A percentile compares a stretch with the other conserved stretches of the same genome.
phyloP scores from a whole-genome alignment of 2,888 invertebrate genomes.

The Acanthopleura granulata region DNA sequence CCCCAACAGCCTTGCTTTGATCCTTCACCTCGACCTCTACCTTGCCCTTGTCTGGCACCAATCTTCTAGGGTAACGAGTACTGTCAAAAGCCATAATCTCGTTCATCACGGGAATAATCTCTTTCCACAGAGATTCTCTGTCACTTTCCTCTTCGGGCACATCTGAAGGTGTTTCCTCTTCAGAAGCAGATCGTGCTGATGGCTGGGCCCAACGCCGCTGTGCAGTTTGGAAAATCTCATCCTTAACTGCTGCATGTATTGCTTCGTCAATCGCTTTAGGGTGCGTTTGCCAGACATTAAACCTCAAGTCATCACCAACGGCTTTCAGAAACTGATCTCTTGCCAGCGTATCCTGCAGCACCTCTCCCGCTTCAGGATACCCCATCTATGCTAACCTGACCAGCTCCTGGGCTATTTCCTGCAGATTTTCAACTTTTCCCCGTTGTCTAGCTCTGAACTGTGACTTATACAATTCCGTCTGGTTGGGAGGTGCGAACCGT shows the following conservation, averaged over 20 bases:
- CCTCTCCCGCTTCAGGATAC: not conserved
- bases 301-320: not conserved
- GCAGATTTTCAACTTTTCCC: conserved; percentile 17
- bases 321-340: conserved; percentile 28
- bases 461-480: conserved; percentile 24
- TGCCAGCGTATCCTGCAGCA: not conserved
- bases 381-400: not conserved
- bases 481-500: conserved; percentile 22
- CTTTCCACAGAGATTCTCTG: too few relatives aligned
- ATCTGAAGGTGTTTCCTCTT: too few relatives aligned
- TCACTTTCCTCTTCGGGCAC: too few relatives aligned
- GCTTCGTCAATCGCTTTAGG: conserved; percentile 24
- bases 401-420: not conserved
- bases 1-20: not conserved
- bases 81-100: too few relatives aligned
- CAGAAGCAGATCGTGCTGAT: too few relatives aligned
- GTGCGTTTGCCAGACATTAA: conserved; percentile 15
- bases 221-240: conserved; percentile 25
- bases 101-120: too few relatives aligned
- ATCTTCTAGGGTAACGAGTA: too few relatives aligned
- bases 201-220: not conserved
- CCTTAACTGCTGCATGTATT: conserved; percentile 22
- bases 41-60: too few relatives aligned
- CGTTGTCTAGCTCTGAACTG: conserved; percentile 19
- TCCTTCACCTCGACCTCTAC: too few relatives aligned